Conservation (phyloP, 1,140 invertebrate species). For the Acyrthosiphon pisum region DNA sequence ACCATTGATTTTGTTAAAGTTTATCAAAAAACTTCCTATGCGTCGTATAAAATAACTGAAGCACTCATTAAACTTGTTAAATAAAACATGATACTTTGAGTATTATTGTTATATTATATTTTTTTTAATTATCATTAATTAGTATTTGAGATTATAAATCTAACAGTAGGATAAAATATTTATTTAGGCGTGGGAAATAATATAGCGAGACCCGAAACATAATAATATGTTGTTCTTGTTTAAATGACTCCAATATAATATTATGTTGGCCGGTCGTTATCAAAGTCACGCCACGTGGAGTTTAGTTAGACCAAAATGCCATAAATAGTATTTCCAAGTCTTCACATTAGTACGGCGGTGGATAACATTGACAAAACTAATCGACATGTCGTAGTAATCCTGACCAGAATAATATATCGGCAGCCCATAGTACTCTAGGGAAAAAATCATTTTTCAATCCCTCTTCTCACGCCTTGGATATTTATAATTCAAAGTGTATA, state of each 20-base stretch:
- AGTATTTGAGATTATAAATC: too few species aligned
- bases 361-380: background rate
- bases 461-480: background rate
- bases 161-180: background rate
- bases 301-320: background rate
- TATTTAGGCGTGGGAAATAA: background rate
- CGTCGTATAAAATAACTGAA: background rate
- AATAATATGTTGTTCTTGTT: background rate
- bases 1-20: background rate
- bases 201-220: background rate
- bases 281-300: background rate
- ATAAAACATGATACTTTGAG: background rate
- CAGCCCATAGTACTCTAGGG: background rate
- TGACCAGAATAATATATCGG: slow-evolving; percentile 17
- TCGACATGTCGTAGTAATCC: slow-evolving; percentile 1
- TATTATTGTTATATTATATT: background rate
- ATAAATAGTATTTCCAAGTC: background rate
- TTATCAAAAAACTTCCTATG: background rate
- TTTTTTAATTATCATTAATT: background rate
- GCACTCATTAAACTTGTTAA: background rate
- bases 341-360: background rate
- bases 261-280: background rate
- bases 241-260: background rate
- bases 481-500: background rate
- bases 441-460: background rate